Conservation (phyloP, 2,113 vertebrate genomes). For the Plecotus auritus region DNA sequence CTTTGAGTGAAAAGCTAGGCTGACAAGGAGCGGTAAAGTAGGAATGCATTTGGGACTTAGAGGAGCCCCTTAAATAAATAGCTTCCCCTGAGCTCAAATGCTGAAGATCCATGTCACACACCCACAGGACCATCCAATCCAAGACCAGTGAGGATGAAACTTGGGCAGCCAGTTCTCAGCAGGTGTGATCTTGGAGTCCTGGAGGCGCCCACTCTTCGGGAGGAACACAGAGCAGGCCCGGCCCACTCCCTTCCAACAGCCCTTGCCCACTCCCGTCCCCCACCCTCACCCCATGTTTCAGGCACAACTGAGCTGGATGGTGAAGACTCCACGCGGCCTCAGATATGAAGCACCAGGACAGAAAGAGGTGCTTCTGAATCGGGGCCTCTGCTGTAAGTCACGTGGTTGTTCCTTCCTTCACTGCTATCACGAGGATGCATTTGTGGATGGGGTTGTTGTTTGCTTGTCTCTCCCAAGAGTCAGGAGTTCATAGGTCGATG, state of each 20-base stretch:
- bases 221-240: neutral
- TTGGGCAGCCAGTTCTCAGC: neutral
- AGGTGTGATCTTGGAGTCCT: neutral
- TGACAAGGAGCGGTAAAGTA: neutral
- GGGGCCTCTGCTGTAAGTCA: neutral
- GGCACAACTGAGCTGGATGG: neutral
- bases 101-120: neutral
- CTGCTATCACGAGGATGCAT: too few species aligned
- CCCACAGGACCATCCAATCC: neutral
- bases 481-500: too few species aligned
- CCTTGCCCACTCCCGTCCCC: neutral
- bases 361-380: neutral
- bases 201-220: neutral
- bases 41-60: neutral
- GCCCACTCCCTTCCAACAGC: too few species aligned
- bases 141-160: neutral
- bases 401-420: neutral
- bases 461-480: neutral
- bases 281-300: neutral
- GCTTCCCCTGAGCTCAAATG: neutral
- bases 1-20: neutral
- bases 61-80: neutral
- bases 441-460: fast-evolving
- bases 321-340: too few species aligned
- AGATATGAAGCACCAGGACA: neutral